A percentile compares a stretch with the other conserved stretches of the same genome.
Conservation (phyloP, 2,113 vertebrate species). For the Bubo bubo region DNA sequence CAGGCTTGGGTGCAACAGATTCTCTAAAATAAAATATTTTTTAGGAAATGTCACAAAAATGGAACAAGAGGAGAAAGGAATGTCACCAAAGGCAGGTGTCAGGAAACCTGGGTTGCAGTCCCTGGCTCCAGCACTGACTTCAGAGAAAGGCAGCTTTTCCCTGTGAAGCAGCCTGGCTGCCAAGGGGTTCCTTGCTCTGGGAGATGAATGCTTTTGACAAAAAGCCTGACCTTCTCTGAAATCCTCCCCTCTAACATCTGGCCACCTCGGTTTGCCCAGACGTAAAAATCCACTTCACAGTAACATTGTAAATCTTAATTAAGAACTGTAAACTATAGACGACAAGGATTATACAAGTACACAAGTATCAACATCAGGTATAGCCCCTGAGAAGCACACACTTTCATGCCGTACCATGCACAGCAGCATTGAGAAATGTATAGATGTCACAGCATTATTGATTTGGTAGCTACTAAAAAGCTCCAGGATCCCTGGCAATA, state of each 20-base stretch:
- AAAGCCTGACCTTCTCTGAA: slow-evolving; percentile 24
- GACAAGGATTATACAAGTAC: slow-evolving; percentile 4
- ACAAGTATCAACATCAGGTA: not conserved
- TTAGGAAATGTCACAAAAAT: not conserved
- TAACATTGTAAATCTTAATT: slow-evolving; percentile 30
- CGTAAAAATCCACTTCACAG: slow-evolving; percentile 2
- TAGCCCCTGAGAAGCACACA: not conserved
- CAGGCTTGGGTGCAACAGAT: not conserved
- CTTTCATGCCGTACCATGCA: not conserved
- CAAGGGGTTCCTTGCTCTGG: not conserved
- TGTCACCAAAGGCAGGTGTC: not conserved
- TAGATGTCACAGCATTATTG: slow-evolving; percentile 45
- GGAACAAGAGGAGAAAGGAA: not conserved
- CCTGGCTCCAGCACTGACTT: not conserved
- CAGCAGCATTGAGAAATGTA: not conserved
- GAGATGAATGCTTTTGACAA: not conserved
- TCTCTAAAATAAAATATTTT: not conserved
- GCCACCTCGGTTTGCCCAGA: not conserved
- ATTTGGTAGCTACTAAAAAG: slow-evolving; percentile 45
- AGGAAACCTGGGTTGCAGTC: not conserved
- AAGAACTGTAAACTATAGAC: slow-evolving; percentile 28
- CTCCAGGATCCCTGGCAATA: slow-evolving; percentile 34
- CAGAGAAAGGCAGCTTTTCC: not conserved
- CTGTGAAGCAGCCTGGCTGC: not conserved
- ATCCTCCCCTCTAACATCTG: slow-evolving; percentile 1